Evolutionary conservation across 1,140 invertebrate genomes (phyloP), one percentile per base, ranked within the genome.

Genomic region (Scylla paramamosain): DNA sequence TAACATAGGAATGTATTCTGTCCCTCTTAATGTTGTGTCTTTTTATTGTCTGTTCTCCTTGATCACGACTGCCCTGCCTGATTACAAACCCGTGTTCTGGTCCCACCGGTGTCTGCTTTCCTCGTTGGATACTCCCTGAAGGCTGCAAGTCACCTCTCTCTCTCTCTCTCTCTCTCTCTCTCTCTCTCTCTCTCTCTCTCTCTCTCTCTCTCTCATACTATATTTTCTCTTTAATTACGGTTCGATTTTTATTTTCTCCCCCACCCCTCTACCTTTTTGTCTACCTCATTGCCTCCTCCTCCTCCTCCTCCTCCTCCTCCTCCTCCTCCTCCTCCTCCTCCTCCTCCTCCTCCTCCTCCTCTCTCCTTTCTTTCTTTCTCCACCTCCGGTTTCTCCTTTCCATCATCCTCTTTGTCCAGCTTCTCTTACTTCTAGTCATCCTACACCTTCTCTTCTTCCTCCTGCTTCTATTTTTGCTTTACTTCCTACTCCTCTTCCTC

Each of bases 181-280:
- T 91, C 90, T 91, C 90, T 91, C 90, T 91, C 90, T 91, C 90
- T 91, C 90, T 91, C 90, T 91, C 52, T 91, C 90, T 91, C 90
- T 91, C 90, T 59, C 48, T 91, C 45, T 91, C 90, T 91, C 52
- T 91, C 90, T 91, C 90, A 59, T 46, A 25, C 0, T 91, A 10
- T 16, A n/a, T 28, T 91, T 59, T 25, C 48, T 59, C 90, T 67
- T 59, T 91, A 29, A 32, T 39, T 48, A 29, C 6, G 7, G 10
- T 67, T 52, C 90, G 8, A 14, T 91, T 32, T 59, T 59, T 4
- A 59, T 59, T 59, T 59, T 59, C 52, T 91, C 48, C 59, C 89
- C 29, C 29, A 29, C 48, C n/a, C n/a, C 10, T 59, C 52, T 8
- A 4, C 52, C 52, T 59, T 0, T 20, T 59, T 20, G 12, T 59